Conservation (phyloP, 2,888 invertebrate genomes). For the Neoaliturus tenellus region DNA sequence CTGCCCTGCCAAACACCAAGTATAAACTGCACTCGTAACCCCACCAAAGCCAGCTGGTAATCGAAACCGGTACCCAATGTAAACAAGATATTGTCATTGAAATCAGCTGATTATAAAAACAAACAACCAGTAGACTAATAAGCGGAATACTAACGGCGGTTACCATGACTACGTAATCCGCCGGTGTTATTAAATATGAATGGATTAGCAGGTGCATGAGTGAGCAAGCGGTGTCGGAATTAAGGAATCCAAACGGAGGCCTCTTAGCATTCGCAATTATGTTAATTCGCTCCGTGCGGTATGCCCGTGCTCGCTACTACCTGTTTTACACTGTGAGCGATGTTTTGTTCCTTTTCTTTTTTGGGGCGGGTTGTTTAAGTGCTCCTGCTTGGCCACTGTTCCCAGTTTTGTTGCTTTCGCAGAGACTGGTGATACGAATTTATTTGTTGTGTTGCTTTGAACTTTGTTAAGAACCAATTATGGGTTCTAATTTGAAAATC, state of each 20-base stretch:
- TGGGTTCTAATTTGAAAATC: not conserved
- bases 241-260: conserved; percentile 27
- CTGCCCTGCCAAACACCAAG: too few relatives aligned
- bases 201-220: conserved; percentile 28
- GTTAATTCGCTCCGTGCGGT: conserved; percentile 41
- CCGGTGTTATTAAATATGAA: conserved; percentile 46
- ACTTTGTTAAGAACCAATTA: too few relatives aligned
- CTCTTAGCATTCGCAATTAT: conserved; percentile 43
- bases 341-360: not conserved
- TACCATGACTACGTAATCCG: conserved; percentile 2
- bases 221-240: conserved; percentile 16
- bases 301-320: conserved; percentile 1
- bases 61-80: conserved; percentile 41
- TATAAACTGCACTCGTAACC: too few relatives aligned
- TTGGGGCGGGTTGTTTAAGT: not conserved
- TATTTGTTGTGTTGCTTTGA: too few relatives aligned
- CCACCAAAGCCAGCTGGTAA: not conserved
- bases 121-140: conserved; percentile 44
- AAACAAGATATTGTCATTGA: conserved; percentile 53
- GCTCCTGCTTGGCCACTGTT: not conserved
- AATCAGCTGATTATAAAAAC: conserved; percentile 53
- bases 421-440: too few relatives aligned
- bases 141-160: conserved; percentile 4
- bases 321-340: conserved; percentile 21
- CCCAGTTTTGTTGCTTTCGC: too few relatives aligned